Base-by-base conservation (phyloP, 1,140 invertebrate species). In the Orius insidiosus region DNA sequence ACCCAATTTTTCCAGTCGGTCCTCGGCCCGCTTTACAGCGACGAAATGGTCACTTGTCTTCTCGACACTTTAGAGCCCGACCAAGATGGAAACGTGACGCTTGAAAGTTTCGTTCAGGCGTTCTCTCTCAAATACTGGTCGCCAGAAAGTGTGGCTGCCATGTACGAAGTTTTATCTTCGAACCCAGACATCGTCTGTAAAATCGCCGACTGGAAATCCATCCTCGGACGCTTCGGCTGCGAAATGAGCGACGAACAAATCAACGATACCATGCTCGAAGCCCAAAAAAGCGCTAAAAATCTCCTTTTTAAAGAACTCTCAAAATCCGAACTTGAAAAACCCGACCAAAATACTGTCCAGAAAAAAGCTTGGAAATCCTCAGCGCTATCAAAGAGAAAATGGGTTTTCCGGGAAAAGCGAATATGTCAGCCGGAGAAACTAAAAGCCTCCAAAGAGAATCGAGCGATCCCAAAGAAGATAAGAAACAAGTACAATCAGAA, bases 41-140 rank as follows among this genome's bases (percentile, higher is more conserved):
- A 39, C 3, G 46, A 47, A 2, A 47, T 40, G 36, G 37, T 31
- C 10, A 14, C n/a, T 3, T 30, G 14, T 7, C 35, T 47, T 18
- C 11, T 47, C 2, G 46, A 47, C 38, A 37, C 30, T 24, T 40
- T 47, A 36, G 39, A 47, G 14, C 37, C 46, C 1, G 38, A 47
- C 13, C 36, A 41, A 31, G 30, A 40, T 33, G 46, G 46, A 15
- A 30, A 19, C 10, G 36, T 46, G 11, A 46, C 14, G n/a, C 16
- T 46, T 11, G 45, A 46, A 35, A 35, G 34, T 37, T 46, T 46
- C 45, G 34, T 46, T 14, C 32, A 46, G 10, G 45, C 45, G 1
- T 46, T 47, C 30, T 47, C 46, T 5, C n/a, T 32, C 8, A 32
- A 15, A 7, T 39, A 40, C 15, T 47, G 46, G 46, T 30, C 46